Conservation (phyloP, 2,888 invertebrate genomes). For the Ophion slaviceki region DNA sequence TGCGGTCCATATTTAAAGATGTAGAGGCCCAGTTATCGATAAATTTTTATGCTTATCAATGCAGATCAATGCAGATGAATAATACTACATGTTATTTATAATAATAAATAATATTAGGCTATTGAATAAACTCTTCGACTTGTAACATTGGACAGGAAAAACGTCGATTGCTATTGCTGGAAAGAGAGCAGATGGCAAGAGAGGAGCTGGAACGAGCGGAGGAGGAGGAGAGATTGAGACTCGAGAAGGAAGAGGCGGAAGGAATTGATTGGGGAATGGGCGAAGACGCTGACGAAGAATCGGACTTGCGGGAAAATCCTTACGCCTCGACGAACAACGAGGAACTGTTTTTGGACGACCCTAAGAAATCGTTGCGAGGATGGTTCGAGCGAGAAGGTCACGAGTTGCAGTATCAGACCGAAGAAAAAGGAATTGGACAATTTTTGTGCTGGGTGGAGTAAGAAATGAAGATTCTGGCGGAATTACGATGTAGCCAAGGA, state of each 20-base stretch:
- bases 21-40: too few species aligned
- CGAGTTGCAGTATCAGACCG: slow-evolving; percentile 93
- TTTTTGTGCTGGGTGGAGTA: slow-evolving; percentile 91
- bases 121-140: neutral
- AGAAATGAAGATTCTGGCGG: slow-evolving; percentile 67
- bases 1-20: too few species aligned
- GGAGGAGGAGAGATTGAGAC: slow-evolving; percentile 84
- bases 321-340: slow-evolving; percentile 93
- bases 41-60: too few species aligned
- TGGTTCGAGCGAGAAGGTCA: slow-evolving; percentile 97
- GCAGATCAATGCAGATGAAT: too few species aligned
- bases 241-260: slow-evolving; percentile 86
- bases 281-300: slow-evolving; percentile 95
- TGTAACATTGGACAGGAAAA: slow-evolving; percentile 70
- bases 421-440: slow-evolving; percentile 93
- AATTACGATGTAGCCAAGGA: neutral
- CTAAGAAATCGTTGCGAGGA: slow-evolving; percentile 96
- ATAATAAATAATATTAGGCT: neutral
- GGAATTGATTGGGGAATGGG: slow-evolving; percentile 98
- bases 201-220: slow-evolving; percentile 84
- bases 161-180: slow-evolving; percentile 78
- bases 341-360: slow-evolving; percentile 95
- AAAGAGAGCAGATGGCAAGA: slow-evolving; percentile 81
- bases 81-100: neutral
- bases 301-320: slow-evolving; percentile 92